These are phyloP conservation scores for Holacanthus passer DNA, from an alignment of 2,113 vertebrate genomes.

Conservation along the genomic window DNA sequence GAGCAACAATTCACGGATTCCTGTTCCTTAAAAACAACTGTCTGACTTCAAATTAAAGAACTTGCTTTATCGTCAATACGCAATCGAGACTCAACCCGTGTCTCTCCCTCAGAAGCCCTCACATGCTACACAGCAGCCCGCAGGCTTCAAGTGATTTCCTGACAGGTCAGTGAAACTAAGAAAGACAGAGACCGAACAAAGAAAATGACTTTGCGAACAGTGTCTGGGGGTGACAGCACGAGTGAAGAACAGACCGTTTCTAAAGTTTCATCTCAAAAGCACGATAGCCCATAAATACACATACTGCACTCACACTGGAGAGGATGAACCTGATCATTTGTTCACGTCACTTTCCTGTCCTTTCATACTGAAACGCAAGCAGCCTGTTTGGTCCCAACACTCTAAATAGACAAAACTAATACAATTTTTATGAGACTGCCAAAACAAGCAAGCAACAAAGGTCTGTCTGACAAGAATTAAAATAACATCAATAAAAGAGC, in stretches of 20 bases:
- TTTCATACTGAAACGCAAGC: neutral
- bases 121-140: neutral
- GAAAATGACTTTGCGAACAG: slow-evolving; percentile 28
- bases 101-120: slow-evolving; percentile 19
- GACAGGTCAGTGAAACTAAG: slow-evolving; percentile 44
- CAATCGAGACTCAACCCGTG: slow-evolving; percentile 13
- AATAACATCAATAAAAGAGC: slow-evolving; percentile 5
- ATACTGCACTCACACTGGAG: neutral
- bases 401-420: neutral
- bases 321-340: neutral
- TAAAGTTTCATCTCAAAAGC: slow-evolving; percentile 23
- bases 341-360: neutral
- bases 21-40: slow-evolving; percentile 7
- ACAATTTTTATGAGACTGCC: neutral
- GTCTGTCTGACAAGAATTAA: neutral
- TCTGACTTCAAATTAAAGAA: slow-evolving; percentile 7
- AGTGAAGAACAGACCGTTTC: slow-evolving; percentile 20
- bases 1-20: neutral
- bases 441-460: neutral
- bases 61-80: slow-evolving; percentile 28
- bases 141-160: slow-evolving; percentile 36
- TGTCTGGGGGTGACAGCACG: slow-evolving; percentile 11
- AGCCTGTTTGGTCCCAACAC: neutral
- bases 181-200: slow-evolving; percentile 16
- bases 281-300: neutral